Evolutionary conservation across 2,888 invertebrate genomes (phyloP), one percentile per base, ranked within the genome.

Genomic region (Tetanocera ferruginea): DNA sequence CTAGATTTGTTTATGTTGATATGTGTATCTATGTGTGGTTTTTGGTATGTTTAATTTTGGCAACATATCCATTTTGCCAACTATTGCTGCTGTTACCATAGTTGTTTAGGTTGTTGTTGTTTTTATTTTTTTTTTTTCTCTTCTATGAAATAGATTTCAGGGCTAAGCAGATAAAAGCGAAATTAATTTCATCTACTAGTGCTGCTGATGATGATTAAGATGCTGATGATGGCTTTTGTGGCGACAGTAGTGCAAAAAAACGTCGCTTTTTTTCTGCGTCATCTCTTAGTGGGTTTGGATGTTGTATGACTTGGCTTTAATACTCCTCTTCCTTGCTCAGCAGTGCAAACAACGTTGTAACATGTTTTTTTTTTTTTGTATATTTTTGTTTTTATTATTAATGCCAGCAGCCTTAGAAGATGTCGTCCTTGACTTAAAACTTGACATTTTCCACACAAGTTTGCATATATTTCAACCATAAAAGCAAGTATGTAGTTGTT

Each of bases 211-310:
- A 3, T 31, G 43, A 43, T 43, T 43, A 14, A 43, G 60, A 25
- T 23, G 28, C n/a, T 23, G 23, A 28, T 25, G 23, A 25, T 25
- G 28, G 28, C 5, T 28, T 62, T 62, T 62, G 28, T 62, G 60
- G 60, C 60, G 60, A 62, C 60, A 62, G 60, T 9, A 62, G 25
- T 25, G 28, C 3, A 51, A 49, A 70, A 43, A 43, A 14, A 14
- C 8, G 5, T 1, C 43, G 5, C 2, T 43, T 11, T 43, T 43
- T 43, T 43, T 43, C 11, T 43, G 14, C 14, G 43, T n/a, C 70
- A 17, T 43, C 52, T 57, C 52, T 19, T 67, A 49, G 72, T 52
- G 78, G 14, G 37, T 6, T n/a, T 73, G 25, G 5, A 79, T 79
- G 64, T 11, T 43, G 43, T 1, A 11, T 11, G 43, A 43, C 11